Conservation (phyloP, 2,113 vertebrate species). For the Phylloscopus whistleri region DNA sequence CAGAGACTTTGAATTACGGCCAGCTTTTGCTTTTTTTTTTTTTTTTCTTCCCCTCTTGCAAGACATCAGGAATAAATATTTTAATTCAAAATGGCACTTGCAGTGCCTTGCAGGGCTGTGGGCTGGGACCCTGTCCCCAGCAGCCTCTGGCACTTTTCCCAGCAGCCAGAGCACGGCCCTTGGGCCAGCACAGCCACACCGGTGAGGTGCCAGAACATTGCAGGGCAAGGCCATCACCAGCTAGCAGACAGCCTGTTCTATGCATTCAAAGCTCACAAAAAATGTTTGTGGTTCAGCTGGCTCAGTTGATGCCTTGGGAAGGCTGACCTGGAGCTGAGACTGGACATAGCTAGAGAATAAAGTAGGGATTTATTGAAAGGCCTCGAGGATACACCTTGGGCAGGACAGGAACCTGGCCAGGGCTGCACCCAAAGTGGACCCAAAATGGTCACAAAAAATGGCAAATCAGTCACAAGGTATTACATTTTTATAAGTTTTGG, state of each 20-base stretch:
- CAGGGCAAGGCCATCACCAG: background rate
- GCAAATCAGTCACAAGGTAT: too few species aligned
- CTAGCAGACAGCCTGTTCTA: background rate
- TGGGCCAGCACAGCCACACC: rapidly evolving
- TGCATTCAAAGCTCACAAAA: background rate
- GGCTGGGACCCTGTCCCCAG: background rate
- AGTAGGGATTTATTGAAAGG: too few species aligned
- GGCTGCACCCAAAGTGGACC: too few species aligned
- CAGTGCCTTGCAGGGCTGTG: rapidly evolving
- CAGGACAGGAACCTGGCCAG: too few species aligned
- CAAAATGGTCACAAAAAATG: too few species aligned
- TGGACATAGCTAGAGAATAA: too few species aligned
- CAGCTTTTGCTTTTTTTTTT: background rate
- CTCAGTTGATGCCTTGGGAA: background rate
- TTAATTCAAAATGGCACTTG: background rate
- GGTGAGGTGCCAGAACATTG: background rate
- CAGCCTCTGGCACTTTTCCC: background rate
- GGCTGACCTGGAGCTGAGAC: too few species aligned
- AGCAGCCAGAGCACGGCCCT: rapidly evolving
- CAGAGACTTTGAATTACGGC: background rate
- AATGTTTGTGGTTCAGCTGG: background rate
- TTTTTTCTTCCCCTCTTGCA: background rate
- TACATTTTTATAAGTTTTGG: too few species aligned
- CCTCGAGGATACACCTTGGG: too few species aligned
- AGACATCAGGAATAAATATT: conserved; percentile 18